Percentiles rank a stretch among this genome's conserved stretches.
These are phyloP conservation scores for Agrenia bidenticulata DNA, from an alignment of 2,888 invertebrate genomes.

Conservation along the genomic window DNA sequence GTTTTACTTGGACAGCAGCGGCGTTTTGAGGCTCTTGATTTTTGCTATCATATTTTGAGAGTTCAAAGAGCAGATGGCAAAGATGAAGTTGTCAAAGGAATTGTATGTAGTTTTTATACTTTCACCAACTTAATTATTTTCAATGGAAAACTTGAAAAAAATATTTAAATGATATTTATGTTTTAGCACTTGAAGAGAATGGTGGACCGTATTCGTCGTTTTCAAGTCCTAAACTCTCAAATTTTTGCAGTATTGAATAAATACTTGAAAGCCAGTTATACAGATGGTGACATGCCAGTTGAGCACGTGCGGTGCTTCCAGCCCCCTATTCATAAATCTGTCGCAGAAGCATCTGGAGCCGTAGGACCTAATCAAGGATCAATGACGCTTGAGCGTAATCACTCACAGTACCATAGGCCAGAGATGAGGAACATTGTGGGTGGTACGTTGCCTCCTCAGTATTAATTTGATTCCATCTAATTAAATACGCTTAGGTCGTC, in stretches of 20 bases:
- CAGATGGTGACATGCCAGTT: conserved; percentile 73
- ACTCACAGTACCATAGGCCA: conserved; percentile 20
- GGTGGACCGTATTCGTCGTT: conserved; percentile 95
- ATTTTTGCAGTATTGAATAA: conserved; percentile 94
- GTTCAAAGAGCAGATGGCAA: conserved; percentile 95
- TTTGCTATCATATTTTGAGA: conserved; percentile 94
- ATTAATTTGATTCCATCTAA: conserved; percentile 14
- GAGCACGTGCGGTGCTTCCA: conserved; percentile 97
- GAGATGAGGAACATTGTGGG: conserved; percentile 13
- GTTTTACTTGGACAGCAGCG: conserved; percentile 91
- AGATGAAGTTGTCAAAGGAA: conserved; percentile 90
- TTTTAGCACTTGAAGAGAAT: conserved; percentile 86
- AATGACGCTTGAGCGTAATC: conserved; percentile 50
- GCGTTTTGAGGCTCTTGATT: conserved; percentile 94
- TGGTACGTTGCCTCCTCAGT: conserved; percentile 22
- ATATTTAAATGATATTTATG: too few species aligned
- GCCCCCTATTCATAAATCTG: conserved; percentile 81
- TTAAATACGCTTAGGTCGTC: too few species aligned
- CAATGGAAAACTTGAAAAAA: neutral
- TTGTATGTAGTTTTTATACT: conserved; percentile 81
- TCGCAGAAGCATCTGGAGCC: conserved; percentile 57
- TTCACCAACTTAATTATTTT: neutral
- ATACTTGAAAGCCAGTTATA: conserved; percentile 82
- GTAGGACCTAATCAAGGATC: conserved; percentile 40
- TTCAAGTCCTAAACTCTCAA: conserved; percentile 97